phyloP scores from a whole-genome alignment of 2,888 invertebrate genomes.

The Tachina grossa region DNA sequence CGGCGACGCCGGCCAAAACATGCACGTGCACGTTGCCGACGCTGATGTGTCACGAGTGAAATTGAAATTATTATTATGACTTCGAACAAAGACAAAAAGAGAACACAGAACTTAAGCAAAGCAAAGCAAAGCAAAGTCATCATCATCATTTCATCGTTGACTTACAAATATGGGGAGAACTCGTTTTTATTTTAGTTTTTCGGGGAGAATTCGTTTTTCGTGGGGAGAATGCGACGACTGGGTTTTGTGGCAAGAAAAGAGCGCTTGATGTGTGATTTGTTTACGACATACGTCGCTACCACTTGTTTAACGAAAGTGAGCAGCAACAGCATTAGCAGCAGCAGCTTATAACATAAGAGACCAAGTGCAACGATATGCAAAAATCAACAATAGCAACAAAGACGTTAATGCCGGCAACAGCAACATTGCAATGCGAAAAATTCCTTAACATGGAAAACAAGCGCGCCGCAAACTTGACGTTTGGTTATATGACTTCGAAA shows the following conservation, averaged over 20 bases:
- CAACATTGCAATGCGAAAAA: slow-evolving; percentile 50
- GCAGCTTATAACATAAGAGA: slow-evolving; percentile 20
- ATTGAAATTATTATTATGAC: slow-evolving; percentile 55
- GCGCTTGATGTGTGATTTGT: slow-evolving; percentile 12
- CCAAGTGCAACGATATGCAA: slow-evolving; percentile 7
- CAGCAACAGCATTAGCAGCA: neutral
- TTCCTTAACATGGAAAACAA: slow-evolving; percentile 70
- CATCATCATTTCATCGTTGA: slow-evolving; percentile 17
- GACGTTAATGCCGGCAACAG: slow-evolving; percentile 34
- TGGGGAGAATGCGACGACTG: neutral
- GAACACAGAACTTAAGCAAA: slow-evolving; percentile 21
- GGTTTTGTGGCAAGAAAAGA: slow-evolving; percentile 42
- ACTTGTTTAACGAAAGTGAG: slow-evolving; percentile 42
- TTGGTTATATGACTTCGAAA: slow-evolving; percentile 50
- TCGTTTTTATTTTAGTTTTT: neutral
- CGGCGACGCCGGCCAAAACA: slow-evolving; percentile 7
- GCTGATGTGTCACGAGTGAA: slow-evolving; percentile 53
- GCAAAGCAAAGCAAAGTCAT: neutral
- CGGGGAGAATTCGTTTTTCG: neutral
- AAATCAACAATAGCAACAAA: neutral
- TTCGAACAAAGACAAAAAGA: slow-evolving; percentile 27
- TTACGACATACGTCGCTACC: slow-evolving; percentile 9
- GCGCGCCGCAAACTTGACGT: slow-evolving; percentile 62
- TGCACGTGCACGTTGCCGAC: slow-evolving; percentile 33
- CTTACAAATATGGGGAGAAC: slow-evolving; percentile 15